phyloP scores from a whole-genome alignment of 2,113 vertebrate genomes.

The Aptenodytes forsteri region DNA sequence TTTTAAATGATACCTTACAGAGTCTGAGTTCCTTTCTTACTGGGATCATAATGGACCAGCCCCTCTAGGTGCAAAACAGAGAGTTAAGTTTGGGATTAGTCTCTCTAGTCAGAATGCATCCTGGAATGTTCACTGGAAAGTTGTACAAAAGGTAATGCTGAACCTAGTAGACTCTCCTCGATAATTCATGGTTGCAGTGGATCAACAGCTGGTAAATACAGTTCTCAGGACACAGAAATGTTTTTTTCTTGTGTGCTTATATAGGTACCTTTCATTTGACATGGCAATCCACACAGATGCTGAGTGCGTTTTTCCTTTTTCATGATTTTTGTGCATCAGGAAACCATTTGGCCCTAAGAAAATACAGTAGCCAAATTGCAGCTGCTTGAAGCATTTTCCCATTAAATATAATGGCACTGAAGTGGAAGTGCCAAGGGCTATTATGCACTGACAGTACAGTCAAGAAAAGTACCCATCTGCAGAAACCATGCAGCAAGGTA shows the following conservation, averaged over 20 bases:
- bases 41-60: not conserved
- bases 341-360: not conserved
- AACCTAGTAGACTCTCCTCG: not conserved
- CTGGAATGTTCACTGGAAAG: not conserved
- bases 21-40: not conserved
- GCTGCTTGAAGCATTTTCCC: conserved; percentile 14
- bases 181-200: not conserved
- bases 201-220: not conserved
- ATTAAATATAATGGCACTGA: conserved; percentile 15
- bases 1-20: not conserved
- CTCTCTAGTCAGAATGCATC: not conserved
- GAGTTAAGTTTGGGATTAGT: not conserved
- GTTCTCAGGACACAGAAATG: not conserved
- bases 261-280: not conserved
- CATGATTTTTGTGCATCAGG: not conserved
- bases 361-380: not conserved
- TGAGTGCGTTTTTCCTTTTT: not conserved
- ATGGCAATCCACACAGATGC: not conserved
- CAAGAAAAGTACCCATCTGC: conserved; percentile 35
- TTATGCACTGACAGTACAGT: not conserved
- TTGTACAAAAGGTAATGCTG: not conserved
- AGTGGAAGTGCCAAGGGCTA: not conserved
- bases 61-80: not conserved
- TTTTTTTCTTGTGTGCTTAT: not conserved
- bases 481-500: conserved; percentile 41